A percentile compares a stretch with the other conserved stretches of the same genome.
Evolutionary conservation across 1,140 invertebrate genomes (phyloP).

Genomic region (Hirudo medicinalis): DNA sequence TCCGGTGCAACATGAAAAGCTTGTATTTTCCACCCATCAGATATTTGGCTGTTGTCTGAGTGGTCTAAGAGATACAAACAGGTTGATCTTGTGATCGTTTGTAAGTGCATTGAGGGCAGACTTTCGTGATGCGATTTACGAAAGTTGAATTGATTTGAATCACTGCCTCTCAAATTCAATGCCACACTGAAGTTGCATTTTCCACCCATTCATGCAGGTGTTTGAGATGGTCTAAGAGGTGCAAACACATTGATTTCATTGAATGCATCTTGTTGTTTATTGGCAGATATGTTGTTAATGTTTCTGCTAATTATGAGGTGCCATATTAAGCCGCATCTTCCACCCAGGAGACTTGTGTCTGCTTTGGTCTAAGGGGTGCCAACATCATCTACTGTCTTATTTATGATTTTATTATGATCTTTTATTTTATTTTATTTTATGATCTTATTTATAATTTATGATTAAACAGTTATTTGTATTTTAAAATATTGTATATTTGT

Average conservation of each 20-base stretch:
- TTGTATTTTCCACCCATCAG: too few species aligned
- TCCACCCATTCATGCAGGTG: constrained; percentile 6
- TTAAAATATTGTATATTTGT: constrained; percentile 21
- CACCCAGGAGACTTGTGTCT: not conserved
- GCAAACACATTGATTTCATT: not conserved
- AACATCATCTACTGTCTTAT: not conserved
- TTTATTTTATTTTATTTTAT: too few species aligned
- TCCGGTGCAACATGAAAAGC: too few species aligned
- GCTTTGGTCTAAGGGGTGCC: constrained; percentile 5
- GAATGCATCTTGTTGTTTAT: not conserved
- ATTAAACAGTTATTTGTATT: too few species aligned
- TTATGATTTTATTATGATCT: too few species aligned
- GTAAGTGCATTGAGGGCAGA: too few species aligned
- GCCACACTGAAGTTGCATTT: not conserved
- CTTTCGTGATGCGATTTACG: not conserved
- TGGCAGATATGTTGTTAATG: not conserved
- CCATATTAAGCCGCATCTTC: constrained; percentile 13
- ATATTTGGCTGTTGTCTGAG: too few species aligned
- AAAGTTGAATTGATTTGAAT: not conserved
- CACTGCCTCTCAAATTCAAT: not conserved
- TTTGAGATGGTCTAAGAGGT: constrained; percentile 9
- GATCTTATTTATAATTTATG: too few species aligned
- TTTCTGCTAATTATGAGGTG: constrained; percentile 3
- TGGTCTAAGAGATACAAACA: too few species aligned
- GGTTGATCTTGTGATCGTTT: too few species aligned